Base-by-base conservation (phyloP, 2,888 invertebrate genomes). In the Tachina lurida region DNA sequence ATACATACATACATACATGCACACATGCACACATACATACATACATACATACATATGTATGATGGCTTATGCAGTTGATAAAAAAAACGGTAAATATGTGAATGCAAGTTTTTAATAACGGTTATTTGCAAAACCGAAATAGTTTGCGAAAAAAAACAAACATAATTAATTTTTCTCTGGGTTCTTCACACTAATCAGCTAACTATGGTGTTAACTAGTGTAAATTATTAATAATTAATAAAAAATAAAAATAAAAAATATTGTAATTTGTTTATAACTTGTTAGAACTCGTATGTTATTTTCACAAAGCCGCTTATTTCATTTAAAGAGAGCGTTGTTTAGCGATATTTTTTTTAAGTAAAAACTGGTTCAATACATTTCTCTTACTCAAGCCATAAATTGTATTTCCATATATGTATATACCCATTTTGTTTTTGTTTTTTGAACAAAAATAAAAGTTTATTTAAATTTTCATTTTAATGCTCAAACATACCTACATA, bases 221-320 rank as follows among this genome's bases (percentile, higher is more conserved):
- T 56, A 47, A 68, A 78, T 78, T 78, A 13, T 47, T 76, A 54
- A 65, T 12, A 47, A 70, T 31, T 17, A 74, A 19, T 67, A 49
- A 19, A 17, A 71, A 74, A 19, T 67, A 49, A 19, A 17, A 71
- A 43, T 80, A 76, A 45, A 60, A 4, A 60, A 31, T 54, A 7
- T 31, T 54, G 31, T 58, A 15, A 15, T 31, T 31, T 12, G 78
- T 73, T 84, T 65, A 31, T 70, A 70, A 56, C 31, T 52, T 31
- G 65, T 79, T 84, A 71, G 47, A 73, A 75, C 62, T 63, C 13
- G 4, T 7, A n/a, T 22, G 4, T 39, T 54, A 17, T 5, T 1
- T 17, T 17, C 17, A 31, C 2, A 31, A 31, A 31, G 31, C 54
- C 17, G 17, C 54, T 54, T 17, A 9, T 17, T 10, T 54, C 19